Percentiles rank a stretch among this genome's conserved stretches.
Conservation (phyloP, 30 jellyfish, hydroid and myxozoan genomes). For the Turritopsis rubra region DNA sequence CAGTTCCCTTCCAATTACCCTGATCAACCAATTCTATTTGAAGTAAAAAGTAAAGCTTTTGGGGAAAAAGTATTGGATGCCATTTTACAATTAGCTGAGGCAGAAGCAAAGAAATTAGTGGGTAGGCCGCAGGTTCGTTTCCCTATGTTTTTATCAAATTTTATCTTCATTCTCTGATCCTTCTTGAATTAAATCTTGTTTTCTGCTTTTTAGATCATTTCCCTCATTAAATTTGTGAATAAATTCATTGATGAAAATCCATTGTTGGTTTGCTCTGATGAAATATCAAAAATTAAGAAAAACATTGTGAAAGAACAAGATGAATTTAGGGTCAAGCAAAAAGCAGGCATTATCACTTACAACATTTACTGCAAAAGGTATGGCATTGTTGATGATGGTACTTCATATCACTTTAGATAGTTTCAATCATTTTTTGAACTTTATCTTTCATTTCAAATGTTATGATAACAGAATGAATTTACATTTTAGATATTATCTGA, state of each 20-base stretch:
- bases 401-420: neutral
- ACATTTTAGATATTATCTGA: conserved; percentile 40
- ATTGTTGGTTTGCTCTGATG: conserved; percentile 71
- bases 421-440: too few species aligned
- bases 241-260: conserved; percentile 66
- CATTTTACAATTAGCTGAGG: conserved; percentile 44
- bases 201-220: conserved; percentile 50
- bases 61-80: conserved; percentile 49
- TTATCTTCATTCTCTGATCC: too few species aligned
- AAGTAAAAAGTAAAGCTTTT: conserved; percentile 67
- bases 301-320: conserved; percentile 55
- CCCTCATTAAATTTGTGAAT: conserved; percentile 48
- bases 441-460: neutral
- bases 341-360: conserved; percentile 57
- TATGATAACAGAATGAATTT: neutral
- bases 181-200: too few species aligned
- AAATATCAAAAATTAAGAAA: conserved; percentile 56
- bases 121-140: conserved; percentile 68
- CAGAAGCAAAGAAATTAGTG: conserved; percentile 64
- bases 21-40: conserved; percentile 53
- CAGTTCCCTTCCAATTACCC: conserved; percentile 77
- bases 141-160: neutral
- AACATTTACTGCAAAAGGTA: conserved; percentile 45
- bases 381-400: neutral
- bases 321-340: conserved; percentile 66